Evolutionary conservation across 2,797 vertebrate species (phyloP).

Genomic region (Rallus crepitans): DNA sequence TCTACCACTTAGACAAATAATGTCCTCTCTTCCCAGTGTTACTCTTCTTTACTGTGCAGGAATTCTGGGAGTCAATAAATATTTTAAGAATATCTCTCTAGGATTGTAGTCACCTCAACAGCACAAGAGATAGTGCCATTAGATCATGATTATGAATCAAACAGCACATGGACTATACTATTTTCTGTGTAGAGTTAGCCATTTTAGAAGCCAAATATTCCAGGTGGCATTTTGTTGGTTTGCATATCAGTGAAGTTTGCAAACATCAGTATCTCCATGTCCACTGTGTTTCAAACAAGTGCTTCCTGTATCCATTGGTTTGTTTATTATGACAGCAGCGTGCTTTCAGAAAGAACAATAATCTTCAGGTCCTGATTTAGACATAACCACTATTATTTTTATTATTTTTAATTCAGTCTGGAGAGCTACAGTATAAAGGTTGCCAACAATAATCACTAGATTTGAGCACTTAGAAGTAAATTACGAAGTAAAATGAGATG

Average conservation of each 20-base stretch:
- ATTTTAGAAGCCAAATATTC: background rate
- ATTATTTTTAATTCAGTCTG: conserved; percentile 32
- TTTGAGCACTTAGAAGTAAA: conserved; percentile 68
- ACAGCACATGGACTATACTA: accelerated
- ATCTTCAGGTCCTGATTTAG: background rate
- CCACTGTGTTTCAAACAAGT: background rate
- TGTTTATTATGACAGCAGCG: background rate
- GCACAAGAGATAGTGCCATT: background rate
- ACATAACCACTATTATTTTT: conserved; percentile 23
- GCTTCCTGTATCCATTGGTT: background rate
- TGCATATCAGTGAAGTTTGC: background rate
- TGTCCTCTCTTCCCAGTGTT: background rate
- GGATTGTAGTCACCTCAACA: background rate
- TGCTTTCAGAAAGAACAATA: conserved; percentile 3
- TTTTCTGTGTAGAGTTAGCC: background rate
- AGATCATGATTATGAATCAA: background rate
- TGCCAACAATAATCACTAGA: conserved; percentile 35
- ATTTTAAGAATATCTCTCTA: background rate
- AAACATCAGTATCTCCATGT: background rate
- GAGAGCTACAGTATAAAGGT: conserved; percentile 23
- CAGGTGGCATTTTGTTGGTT: background rate
- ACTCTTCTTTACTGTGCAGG: background rate
- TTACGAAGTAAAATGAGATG: conserved; percentile 67
- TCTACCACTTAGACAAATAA: background rate
- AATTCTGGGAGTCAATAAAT: background rate